These are phyloP conservation scores for Azemiops feae DNA, from an alignment of 2,113 vertebrate genomes.

Conservation along the genomic window DNA sequence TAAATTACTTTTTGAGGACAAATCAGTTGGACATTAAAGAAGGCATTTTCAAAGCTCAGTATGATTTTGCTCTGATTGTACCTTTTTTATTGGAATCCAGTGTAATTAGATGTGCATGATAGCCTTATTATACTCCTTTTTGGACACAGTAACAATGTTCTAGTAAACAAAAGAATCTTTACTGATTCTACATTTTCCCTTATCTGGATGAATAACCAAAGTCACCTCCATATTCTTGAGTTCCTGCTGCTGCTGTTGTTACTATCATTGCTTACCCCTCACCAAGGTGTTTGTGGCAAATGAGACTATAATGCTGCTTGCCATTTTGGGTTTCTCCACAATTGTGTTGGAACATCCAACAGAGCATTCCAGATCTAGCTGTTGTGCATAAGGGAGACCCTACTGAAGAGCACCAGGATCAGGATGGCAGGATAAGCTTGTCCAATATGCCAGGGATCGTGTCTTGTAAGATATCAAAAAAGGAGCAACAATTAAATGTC, in stretches of 20 bases:
- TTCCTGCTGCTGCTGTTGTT: not conserved
- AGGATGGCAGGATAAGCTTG: not conserved
- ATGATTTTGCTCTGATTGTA: slow-evolving; percentile 40
- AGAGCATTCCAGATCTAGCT: not conserved
- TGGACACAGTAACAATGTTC: not conserved
- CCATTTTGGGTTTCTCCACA: not conserved
- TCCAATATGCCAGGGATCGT: not conserved
- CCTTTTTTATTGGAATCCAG: slow-evolving; percentile 23
- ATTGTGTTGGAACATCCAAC: not conserved
- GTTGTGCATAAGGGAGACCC: not conserved
- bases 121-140: not conserved
- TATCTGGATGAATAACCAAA: not conserved
- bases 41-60: slow-evolving; percentile 16
- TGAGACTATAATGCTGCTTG: too few relatives aligned
- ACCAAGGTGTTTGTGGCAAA: not conserved
- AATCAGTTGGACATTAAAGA: slow-evolving; percentile 29
- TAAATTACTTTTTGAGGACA: slow-evolving; percentile 17
- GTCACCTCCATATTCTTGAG: not conserved
- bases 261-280: not conserved
- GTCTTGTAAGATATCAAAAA: not conserved
- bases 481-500: not conserved
- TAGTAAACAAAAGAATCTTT: not conserved
- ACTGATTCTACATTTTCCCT: not conserved
- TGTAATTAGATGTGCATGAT: not conserved
- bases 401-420: not conserved